Evolutionary conservation across 2,888 invertebrate species (phyloP).

Genomic region (Brassicogethes aeneus): DNA sequence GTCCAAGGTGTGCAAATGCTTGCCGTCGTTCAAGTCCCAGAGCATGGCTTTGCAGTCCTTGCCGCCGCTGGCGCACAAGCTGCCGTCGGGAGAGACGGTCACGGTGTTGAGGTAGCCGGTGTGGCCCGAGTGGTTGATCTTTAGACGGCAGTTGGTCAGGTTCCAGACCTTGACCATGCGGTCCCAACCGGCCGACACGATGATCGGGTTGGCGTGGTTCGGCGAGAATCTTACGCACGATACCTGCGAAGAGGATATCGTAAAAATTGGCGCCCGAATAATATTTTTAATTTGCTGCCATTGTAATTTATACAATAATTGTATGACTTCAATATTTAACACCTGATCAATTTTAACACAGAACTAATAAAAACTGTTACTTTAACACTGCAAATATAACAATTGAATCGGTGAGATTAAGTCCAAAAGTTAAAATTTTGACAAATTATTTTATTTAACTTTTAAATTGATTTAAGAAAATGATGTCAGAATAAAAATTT

Average conservation of each 20-base stretch:
- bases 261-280: too few species aligned
- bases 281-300: too few species aligned
- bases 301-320: too few species aligned
- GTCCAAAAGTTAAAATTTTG: too few species aligned
- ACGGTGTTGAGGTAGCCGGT: conserved; percentile 97
- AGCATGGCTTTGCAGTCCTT: conserved; percentile 99
- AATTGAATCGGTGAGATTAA: too few species aligned
- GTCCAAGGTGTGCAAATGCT: conserved; percentile 96
- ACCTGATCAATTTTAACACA: too few species aligned
- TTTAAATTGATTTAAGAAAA: too few species aligned
- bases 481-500: too few species aligned
- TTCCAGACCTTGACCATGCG: conserved; percentile 98
- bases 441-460: too few species aligned
- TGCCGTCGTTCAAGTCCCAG: conserved; percentile 99
- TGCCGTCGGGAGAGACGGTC: conserved; percentile 98
- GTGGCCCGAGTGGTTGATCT: conserved; percentile 97
- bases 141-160: conserved; percentile 94
- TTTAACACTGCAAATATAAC: too few species aligned
- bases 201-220: conserved; percentile 95
- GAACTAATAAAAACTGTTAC: not conserved
- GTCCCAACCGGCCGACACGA: conserved; percentile 99
- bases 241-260: conserved; percentile 23
- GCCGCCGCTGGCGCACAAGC: conserved; percentile 98
- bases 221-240: conserved; percentile 98
- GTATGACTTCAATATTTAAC: too few species aligned